Percentiles rank a stretch among this genome's conserved stretches.
Conservation (phyloP, 2,888 invertebrate species). For the Himalopsyche anomala region DNA sequence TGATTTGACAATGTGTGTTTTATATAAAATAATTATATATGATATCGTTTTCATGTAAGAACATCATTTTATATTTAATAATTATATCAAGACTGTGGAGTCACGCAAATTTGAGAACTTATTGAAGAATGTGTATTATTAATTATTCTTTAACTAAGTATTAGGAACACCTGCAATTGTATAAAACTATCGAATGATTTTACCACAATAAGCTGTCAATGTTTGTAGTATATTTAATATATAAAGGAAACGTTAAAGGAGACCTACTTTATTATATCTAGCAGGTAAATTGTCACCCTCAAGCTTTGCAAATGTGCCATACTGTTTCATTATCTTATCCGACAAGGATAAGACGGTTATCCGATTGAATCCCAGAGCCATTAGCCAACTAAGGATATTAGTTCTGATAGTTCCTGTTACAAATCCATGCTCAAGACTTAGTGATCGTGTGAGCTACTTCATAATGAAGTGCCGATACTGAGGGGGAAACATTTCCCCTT, state of each 20-base stretch:
- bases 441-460: constrained; percentile 44
- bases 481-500: constrained; percentile 23
- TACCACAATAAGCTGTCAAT: too few relatives aligned
- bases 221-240: too few relatives aligned
- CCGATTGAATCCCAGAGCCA: constrained; percentile 58
- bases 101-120: too few relatives aligned
- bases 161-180: too few relatives aligned
- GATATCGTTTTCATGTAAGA: too few relatives aligned
- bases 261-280: neutral
- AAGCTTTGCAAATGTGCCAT: constrained; percentile 34
- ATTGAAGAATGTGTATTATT: too few relatives aligned
- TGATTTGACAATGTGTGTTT: too few relatives aligned
- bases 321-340: constrained; percentile 46
- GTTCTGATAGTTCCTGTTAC: constrained; percentile 53
- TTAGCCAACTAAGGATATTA: constrained; percentile 60
- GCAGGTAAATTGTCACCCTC: constrained; percentile 17
- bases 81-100: too few relatives aligned
- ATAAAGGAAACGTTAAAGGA: neutral
- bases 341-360: constrained; percentile 58
- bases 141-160: too few relatives aligned
- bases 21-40: too few relatives aligned
- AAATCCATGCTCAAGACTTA: constrained; percentile 53
- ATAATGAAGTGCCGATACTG: constrained; percentile 58
- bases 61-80: too few relatives aligned
- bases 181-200: too few relatives aligned